These are phyloP conservation scores for Oryctolagus cuniculus DNA, from an alignment of 2,113 vertebrate genomes.

Conservation along the genomic window mOryCun1.1 NC_091439.1:132031501-132032000, in stretches of 20 bases:
- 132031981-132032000: slow-evolving; percentile 62
- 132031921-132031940: neutral
- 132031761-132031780: slow-evolving; percentile 18
- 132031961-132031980: slow-evolving; percentile 53
- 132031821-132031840: slow-evolving; percentile 19
- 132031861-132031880: neutral
- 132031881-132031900: neutral
- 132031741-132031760: slow-evolving; percentile 52
- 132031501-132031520: slow-evolving; percentile 65
- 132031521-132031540: slow-evolving; percentile 63
- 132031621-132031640: slow-evolving; percentile 59
- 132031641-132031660: slow-evolving; percentile 56
- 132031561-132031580: slow-evolving; percentile 54
- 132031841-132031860: neutral
- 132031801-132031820: slow-evolving; percentile 29
- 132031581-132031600: slow-evolving; percentile 73
- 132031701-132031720: slow-evolving; percentile 36
- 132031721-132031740: neutral
- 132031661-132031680: slow-evolving; percentile 51
- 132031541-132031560: slow-evolving; percentile 63
- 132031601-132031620: slow-evolving; percentile 64
- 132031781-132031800: neutral
- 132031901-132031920: neutral
- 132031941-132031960: slow-evolving; percentile 10
- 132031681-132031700: slow-evolving; percentile 33